phyloP scores from a whole-genome alignment of 2,797 vertebrate genomes.

The Arctocebus calabarensis region DNA sequence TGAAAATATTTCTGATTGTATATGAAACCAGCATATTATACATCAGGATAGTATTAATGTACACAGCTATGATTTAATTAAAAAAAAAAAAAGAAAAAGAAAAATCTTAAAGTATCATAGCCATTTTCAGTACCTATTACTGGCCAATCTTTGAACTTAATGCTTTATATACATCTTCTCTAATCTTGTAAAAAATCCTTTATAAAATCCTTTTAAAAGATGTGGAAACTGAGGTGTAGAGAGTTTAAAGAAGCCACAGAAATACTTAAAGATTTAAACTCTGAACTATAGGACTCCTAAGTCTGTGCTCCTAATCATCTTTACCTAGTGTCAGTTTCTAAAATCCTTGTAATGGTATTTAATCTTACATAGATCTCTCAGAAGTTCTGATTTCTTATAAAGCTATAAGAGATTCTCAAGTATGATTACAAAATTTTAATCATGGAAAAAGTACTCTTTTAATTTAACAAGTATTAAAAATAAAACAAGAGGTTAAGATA shows the following conservation, averaged over 20 bases:
- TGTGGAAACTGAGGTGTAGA: background rate
- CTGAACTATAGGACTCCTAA: background rate
- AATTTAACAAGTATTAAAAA: slow-evolving; percentile 17
- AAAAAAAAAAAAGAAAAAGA: background rate
- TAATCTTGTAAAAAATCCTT: background rate
- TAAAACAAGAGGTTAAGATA: background rate
- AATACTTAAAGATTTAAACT: slow-evolving; percentile 29
- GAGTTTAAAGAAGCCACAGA: background rate
- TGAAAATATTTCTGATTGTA: too few relatives aligned
- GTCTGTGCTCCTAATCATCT: background rate
- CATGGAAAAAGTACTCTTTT: background rate
- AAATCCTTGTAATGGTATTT: slow-evolving; percentile 38
- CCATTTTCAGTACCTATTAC: background rate
- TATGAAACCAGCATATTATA: too few relatives aligned
- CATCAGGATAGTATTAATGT: too few relatives aligned
- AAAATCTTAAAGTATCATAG: background rate
- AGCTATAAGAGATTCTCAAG: background rate
- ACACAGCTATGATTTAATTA: too few relatives aligned
- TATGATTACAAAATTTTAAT: background rate
- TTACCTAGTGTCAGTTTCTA: background rate
- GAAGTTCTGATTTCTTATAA: slow-evolving; percentile 47
- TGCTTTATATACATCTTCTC: background rate
- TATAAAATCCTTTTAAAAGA: background rate
- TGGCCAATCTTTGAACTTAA: background rate
- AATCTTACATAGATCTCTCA: background rate